Evolutionary conservation across 2,797 vertebrate species (phyloP).

Genomic region (Agapornis canus): DNA sequence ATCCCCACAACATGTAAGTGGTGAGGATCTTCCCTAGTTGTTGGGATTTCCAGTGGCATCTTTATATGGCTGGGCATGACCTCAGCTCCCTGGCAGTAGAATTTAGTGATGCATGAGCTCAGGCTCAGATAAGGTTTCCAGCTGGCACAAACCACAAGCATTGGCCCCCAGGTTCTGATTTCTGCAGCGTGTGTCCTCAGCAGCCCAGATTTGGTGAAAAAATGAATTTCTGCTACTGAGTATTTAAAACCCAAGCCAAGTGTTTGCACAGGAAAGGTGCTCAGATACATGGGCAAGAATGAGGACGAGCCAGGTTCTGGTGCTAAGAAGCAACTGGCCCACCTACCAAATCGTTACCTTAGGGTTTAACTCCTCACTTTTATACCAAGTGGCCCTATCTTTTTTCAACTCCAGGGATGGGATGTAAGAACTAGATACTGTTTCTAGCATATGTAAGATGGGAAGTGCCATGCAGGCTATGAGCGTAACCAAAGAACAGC

Average conservation of each 20-base stretch:
- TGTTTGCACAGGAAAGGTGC: neutral
- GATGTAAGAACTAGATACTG: fast-evolving
- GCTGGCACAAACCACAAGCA: neutral
- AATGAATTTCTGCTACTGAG: neutral
- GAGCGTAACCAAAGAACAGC: neutral
- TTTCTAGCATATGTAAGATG: neutral
- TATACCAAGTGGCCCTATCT: neutral
- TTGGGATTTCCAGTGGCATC: neutral
- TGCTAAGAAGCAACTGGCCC: neutral
- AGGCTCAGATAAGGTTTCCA: neutral
- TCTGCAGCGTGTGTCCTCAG: neutral
- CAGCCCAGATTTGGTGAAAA: neutral
- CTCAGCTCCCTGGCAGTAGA: neutral
- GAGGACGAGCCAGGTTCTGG: neutral
- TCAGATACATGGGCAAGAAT: fast-evolving
- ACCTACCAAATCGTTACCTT: neutral
- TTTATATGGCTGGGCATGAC: neutral
- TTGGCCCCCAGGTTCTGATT: neutral
- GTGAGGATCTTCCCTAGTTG: neutral
- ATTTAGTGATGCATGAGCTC: neutral
- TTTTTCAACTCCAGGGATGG: neutral
- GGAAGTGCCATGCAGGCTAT: fast-evolving
- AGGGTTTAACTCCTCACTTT: neutral
- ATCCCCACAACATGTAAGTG: neutral
- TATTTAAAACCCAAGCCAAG: neutral